These are phyloP conservation scores for Harpegnathos saltator DNA, from an alignment of 1,140 invertebrate genomes.

Conservation along the genomic window DNA sequence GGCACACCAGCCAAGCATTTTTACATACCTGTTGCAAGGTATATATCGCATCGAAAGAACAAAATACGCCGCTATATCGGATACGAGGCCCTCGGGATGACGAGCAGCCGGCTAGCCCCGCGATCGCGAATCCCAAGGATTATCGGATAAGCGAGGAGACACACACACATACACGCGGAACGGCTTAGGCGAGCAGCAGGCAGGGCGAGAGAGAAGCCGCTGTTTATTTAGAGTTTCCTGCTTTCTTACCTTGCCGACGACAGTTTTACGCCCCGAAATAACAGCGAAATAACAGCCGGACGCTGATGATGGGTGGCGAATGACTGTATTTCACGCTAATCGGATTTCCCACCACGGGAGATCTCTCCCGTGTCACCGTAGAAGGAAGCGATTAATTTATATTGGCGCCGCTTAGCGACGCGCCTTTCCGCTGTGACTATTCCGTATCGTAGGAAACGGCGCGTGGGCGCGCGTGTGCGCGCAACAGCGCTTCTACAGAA, in stretches of 20 bases:
- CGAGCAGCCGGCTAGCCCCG: neutral
- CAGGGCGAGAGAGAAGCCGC: too few relatives aligned
- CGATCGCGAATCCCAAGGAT: neutral
- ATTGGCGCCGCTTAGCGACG: slow-evolving; percentile 42
- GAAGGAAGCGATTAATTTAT: slow-evolving; percentile 58
- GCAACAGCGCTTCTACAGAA: slow-evolving; percentile 20
- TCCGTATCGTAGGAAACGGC: slow-evolving; percentile 44
- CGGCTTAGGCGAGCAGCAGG: too few relatives aligned
- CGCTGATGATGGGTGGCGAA: slow-evolving; percentile 16
- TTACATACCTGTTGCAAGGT: slow-evolving; percentile 56
- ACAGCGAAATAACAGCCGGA: neutral
- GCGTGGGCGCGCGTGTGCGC: slow-evolving; percentile 23
- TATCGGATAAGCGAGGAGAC: neutral
- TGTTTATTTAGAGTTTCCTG: neutral
- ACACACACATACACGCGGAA: neutral
- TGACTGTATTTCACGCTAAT: slow-evolving; percentile 39
- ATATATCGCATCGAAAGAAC: slow-evolving; percentile 4
- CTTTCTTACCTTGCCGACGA: too few relatives aligned
- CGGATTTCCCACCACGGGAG: slow-evolving; percentile 15
- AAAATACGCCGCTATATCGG: neutral
- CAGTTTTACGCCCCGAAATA: slow-evolving; percentile 20
- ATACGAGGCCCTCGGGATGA: slow-evolving; percentile 3
- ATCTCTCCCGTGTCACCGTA: slow-evolving; percentile 41
- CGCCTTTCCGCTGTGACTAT: slow-evolving; percentile 50
- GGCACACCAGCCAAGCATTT: slow-evolving; percentile 37